Conservation (phyloP, 37 sponge, comb jelly and placozoan genomes). For the Geodia barretti region DNA sequence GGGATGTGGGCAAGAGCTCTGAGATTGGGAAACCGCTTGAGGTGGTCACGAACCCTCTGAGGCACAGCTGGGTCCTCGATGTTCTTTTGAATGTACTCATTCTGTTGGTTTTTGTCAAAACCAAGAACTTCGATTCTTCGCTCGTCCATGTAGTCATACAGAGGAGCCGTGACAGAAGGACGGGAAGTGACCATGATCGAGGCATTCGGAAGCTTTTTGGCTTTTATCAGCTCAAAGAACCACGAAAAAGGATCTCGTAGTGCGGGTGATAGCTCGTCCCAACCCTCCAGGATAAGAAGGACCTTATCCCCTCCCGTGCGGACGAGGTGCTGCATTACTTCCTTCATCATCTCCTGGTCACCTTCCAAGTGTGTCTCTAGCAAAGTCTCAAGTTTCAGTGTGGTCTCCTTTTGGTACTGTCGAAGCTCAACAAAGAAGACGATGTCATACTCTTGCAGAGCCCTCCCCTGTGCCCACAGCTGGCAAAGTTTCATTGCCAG, state of each 20-base stretch:
- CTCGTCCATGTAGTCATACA: constrained; percentile 35
- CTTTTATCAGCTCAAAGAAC: constrained; percentile 27
- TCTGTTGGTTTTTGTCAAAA: neutral
- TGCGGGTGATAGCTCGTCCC: constrained; percentile 33
- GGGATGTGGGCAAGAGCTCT: constrained; percentile 45
- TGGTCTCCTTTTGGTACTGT: neutral
- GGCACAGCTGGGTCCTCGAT: neutral
- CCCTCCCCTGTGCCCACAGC: constrained; percentile 14
- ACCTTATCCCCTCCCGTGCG: neutral
- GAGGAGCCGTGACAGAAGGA: constrained; percentile 16
- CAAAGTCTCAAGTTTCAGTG: neutral
- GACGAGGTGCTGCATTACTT: neutral
- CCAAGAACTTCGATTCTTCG: constrained; percentile 36
- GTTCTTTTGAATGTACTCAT: constrained; percentile 1
- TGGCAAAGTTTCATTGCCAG: constrained; percentile 30
- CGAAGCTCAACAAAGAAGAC: constrained; percentile 24
- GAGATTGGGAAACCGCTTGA: constrained; percentile 32
- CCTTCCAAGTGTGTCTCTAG: neutral
- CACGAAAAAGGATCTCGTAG: neutral
- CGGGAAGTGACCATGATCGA: constrained; percentile 41
- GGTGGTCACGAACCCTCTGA: neutral
- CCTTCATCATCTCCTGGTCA: neutral
- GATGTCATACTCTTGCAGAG: constrained; percentile 7
- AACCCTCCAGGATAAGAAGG: constrained; percentile 36
- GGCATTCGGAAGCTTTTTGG: constrained; percentile 16